Evolutionary conservation across 2,797 vertebrate genomes (phyloP), one percentile per base, ranked within the genome.

Genomic region (Cryptoprocta ferox): DNA sequence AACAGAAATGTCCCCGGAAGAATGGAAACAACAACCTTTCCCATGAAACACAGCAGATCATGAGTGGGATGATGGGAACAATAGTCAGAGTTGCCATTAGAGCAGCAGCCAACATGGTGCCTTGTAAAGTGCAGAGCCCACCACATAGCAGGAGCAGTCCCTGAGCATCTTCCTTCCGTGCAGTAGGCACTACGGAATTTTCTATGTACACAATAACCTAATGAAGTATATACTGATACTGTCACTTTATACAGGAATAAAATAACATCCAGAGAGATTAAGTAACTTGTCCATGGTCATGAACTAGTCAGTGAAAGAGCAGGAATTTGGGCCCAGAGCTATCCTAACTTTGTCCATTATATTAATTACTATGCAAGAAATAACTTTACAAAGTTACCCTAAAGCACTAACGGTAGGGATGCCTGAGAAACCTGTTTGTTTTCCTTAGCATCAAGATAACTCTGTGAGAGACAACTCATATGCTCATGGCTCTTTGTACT

Each of bases 51-150:
- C 0, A 53, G 59, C 8, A n/a, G 80, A 10, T 19, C 80, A 2
- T 28, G 19, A 70, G 30, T 21, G n/a, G 48, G 53, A 19, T 15
- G 24, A 70, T 6, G 9, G 87, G 18, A 15, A n/a, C 0, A n/a
- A n/a, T 19, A 19, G 39, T 3, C n/a, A n/a, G n/a, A 37, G 56
- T 24, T 1, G 9, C 71, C 26, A 30, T 1, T 5, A 19, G 1
- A 24, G 48, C 5, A 56, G 63, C 37, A 26, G 70, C 21, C 11
- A 61, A 11, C 0, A 5, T 0, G 6, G 78, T 13, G 0, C 26
- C 79, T 11, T 26, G 11, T 14, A 4, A 39, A 66, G 73, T 7
- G 3, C 4, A 10, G 4, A 15, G 28, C 50, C 19, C 42, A 32
- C 61, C 68, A 19, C 13, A 16, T 1, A 61, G 88, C 14, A 68